Conservation (phyloP, 2,113 vertebrate genomes). For the Xyrauchen texanus region DNA sequence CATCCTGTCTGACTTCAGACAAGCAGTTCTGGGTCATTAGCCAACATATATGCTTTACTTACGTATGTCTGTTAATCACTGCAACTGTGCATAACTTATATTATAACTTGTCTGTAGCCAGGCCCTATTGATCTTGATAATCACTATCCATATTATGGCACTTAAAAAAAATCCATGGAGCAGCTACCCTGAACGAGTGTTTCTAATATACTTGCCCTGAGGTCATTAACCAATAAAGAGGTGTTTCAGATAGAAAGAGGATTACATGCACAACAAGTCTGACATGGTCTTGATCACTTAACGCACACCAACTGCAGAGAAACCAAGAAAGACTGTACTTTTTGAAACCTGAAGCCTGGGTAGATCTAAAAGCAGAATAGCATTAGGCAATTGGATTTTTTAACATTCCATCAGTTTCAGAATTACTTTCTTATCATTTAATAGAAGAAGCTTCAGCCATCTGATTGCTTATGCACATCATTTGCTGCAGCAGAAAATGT, state of each 20-base stretch:
- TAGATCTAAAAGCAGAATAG: not conserved
- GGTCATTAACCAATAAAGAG: conserved; percentile 3
- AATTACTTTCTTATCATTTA: conserved; percentile 27
- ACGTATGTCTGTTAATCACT: too few relatives aligned
- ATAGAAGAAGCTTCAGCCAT: conserved; percentile 39
- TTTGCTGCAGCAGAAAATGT: not conserved
- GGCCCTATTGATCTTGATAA: too few relatives aligned
- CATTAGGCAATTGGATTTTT: conserved; percentile 1
- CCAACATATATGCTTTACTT: too few relatives aligned
- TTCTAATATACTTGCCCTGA: not conserved
- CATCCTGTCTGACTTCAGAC: too few relatives aligned
- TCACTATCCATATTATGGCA: too few relatives aligned
- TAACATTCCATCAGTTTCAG: conserved; percentile 22
- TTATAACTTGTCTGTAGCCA: too few relatives aligned
- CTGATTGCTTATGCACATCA: not conserved
- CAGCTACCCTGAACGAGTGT: not conserved
- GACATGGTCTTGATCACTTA: not conserved
- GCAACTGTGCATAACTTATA: too few relatives aligned
- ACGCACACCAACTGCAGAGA: not conserved
- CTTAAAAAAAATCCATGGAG: not conserved
- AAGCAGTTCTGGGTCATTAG: too few relatives aligned
- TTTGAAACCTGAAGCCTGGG: conserved; percentile 13
- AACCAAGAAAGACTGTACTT: not conserved
- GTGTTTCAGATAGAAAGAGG: not conserved
- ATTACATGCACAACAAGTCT: not conserved